Percentiles rank a stretch among this genome's conserved stretches.
Evolutionary conservation across 30 jellyfish, hydroid and myxozoan genomes (phyloP).

Genomic region (Rhopilema esculentum): DNA sequence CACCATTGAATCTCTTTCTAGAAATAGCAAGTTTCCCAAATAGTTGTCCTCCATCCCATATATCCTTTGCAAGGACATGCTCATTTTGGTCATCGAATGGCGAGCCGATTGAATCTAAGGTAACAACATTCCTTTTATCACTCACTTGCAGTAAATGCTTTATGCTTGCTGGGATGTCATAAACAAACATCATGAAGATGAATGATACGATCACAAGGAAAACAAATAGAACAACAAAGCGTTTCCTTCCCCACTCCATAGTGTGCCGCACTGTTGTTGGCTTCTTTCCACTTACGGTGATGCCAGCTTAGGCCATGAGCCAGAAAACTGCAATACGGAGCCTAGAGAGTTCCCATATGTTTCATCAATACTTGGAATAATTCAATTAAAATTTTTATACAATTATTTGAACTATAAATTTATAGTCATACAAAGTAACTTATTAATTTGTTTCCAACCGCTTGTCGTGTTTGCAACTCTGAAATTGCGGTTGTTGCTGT

Average conservation of each 20-base stretch:
- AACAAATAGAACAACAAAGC: constrained; percentile 13
- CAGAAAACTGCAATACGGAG: too few relatives aligned
- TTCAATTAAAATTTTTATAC: too few relatives aligned
- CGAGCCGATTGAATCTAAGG: neutral
- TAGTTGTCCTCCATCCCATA: neutral
- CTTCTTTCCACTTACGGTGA: too few relatives aligned
- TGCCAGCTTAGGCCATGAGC: too few relatives aligned
- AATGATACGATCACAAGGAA: constrained; percentile 25
- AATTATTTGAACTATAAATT: too few relatives aligned
- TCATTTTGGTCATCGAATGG: neutral
- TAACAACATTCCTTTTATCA: neutral
- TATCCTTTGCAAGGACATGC: neutral
- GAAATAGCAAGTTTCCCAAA: neutral
- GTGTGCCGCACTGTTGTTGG: neutral
- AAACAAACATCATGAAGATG: constrained; percentile 13
- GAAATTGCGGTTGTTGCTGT: too few relatives aligned
- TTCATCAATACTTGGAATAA: too few relatives aligned
- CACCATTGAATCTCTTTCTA: neutral
- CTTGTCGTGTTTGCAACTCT: too few relatives aligned
- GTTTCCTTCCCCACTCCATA: constrained; percentile 30
- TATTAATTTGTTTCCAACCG: too few relatives aligned
- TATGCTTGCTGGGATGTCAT: constrained; percentile 20
- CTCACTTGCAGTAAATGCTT: neutral
- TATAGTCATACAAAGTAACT: too few relatives aligned
- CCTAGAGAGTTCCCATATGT: too few relatives aligned